Evolutionary conservation across 2,888 invertebrate species (phyloP).

Genomic region (Agonopterix arenella): DNA sequence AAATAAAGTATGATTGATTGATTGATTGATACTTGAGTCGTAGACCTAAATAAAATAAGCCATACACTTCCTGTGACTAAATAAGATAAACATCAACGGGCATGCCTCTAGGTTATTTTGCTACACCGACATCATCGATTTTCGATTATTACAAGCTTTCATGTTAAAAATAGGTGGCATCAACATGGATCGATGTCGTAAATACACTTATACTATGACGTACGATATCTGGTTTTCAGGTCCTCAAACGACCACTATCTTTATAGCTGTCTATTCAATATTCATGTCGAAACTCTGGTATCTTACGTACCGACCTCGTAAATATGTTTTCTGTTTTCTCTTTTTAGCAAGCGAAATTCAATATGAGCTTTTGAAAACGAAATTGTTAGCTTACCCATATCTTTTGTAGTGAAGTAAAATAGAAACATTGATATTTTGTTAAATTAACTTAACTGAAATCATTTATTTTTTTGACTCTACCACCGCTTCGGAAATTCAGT

Average conservation of each 20-base stretch:
- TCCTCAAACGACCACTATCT: conserved; percentile 27
- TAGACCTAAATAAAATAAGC: background rate
- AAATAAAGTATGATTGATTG: too few relatives aligned
- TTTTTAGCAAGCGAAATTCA: too few relatives aligned
- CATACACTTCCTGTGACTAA: too few relatives aligned
- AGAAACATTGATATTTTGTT: too few relatives aligned
- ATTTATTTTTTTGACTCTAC: too few relatives aligned
- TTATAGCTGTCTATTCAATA: conserved; percentile 30
- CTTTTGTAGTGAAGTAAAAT: too few relatives aligned
- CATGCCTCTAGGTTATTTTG: background rate
- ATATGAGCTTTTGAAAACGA: too few relatives aligned
- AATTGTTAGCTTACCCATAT: too few relatives aligned
- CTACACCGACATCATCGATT: background rate
- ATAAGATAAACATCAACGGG: background rate
- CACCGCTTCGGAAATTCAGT: too few relatives aligned
- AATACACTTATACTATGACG: conserved; percentile 15
- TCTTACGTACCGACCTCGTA: conserved; percentile 17
- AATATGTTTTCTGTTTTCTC: conserved; percentile 6
- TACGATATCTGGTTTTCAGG: conserved; percentile 25
- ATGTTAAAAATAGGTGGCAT: conserved; percentile 3
- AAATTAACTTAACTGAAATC: too few relatives aligned
- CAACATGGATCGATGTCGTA: conserved; percentile 6
- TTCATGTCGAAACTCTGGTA: conserved; percentile 19
- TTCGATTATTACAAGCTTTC: background rate
- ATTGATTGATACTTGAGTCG: background rate